Percentiles rank a stretch among this genome's conserved stretches.
Evolutionary conservation across 2,888 invertebrate species (phyloP).

Genomic region (Dasysyrphus albostriatus): DNA sequence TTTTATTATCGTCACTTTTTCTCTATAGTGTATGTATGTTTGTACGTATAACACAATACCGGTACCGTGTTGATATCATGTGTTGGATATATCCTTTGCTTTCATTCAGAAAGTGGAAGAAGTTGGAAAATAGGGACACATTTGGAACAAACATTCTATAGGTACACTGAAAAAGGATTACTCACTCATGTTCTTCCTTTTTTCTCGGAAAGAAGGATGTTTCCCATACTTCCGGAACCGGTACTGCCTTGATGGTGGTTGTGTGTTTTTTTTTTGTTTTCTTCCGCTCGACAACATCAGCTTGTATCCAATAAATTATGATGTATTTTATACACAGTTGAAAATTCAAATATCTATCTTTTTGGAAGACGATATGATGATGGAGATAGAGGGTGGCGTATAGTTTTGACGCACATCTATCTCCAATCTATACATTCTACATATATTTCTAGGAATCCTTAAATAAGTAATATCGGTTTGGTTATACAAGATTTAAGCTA

Average conservation of each 20-base stretch:
- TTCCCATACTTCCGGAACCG: conserved; percentile 18
- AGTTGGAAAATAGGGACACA: conserved; percentile 19
- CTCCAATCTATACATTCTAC: not conserved
- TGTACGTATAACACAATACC: too few relatives aligned
- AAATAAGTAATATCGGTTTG: conserved; percentile 65
- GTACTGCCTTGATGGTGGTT: conserved; percentile 26
- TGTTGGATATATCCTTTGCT: conserved; percentile 8
- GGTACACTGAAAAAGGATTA: conserved; percentile 58
- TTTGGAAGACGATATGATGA: not conserved
- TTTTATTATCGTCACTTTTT: conserved; percentile 65
- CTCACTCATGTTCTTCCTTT: conserved; percentile 21
- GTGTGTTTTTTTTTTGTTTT: conserved; percentile 22
- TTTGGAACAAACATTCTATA: conserved; percentile 42
- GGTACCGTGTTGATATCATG: not conserved
- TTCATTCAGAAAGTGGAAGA: not conserved
- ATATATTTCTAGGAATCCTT: conserved; percentile 29
- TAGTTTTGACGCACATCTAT: conserved; percentile 5
- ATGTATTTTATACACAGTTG: conserved; percentile 59
- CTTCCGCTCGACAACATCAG: conserved; percentile 29
- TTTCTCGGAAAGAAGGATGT: conserved; percentile 27
- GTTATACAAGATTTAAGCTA: conserved; percentile 4
- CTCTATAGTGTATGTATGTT: conserved; percentile 3
- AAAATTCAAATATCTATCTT: conserved; percentile 59
- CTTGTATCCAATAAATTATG: conserved; percentile 66
- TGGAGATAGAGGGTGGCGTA: conserved; percentile 9